Evolutionary conservation across 1,140 invertebrate species (phyloP), one percentile per base, ranked within the genome.

Genomic region (Oreohelix idahoensis): DNA sequence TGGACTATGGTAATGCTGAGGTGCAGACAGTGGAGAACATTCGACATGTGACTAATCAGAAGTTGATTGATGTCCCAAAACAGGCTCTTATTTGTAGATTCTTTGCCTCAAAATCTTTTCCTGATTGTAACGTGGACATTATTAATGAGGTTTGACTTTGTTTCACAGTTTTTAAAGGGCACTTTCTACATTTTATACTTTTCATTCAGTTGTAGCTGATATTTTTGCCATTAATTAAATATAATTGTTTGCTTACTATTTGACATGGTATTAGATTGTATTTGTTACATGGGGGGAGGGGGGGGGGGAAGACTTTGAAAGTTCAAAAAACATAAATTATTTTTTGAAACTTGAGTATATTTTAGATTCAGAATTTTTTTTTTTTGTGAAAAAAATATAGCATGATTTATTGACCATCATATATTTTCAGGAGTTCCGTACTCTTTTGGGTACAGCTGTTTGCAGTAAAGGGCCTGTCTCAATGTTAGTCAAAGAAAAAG

Each of bases 1-100:
- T 76, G 38, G 74, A 76, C 32, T 76, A 49, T 76, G 74, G 74
- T 4, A 76, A 45, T n/a, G 32, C 45, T n/a, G 74, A 51, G 29
- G 42, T 45, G 4, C 45, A 49, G 29, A 76, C 2, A 17, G 26
- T 51, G 45, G n/a, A 76, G 29, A 76, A 49, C 39, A 76, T 76
- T 35, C n/a, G 45, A 32, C 45, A 1, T 45, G 74, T 51, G 42
- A 76, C 26, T 17, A 45, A 49, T 51, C 1, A 26, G 15, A 51
- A 53, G 0, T 35, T 76, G 20, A 35, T 51, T 1, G n/a, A 51
- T 8, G 32, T 53, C 29, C 74, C 74, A 49, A 51, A 45, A 35
- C 74, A 45, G 20, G 74, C 45, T 49, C 32, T 76, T 2, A 53
- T 35, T 45, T 76, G 74, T 51, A 20, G 38, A 1, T 35, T 51